Evolutionary conservation across 2,888 invertebrate genomes (phyloP).

Genomic region (Nephrotoma flavescens): DNA sequence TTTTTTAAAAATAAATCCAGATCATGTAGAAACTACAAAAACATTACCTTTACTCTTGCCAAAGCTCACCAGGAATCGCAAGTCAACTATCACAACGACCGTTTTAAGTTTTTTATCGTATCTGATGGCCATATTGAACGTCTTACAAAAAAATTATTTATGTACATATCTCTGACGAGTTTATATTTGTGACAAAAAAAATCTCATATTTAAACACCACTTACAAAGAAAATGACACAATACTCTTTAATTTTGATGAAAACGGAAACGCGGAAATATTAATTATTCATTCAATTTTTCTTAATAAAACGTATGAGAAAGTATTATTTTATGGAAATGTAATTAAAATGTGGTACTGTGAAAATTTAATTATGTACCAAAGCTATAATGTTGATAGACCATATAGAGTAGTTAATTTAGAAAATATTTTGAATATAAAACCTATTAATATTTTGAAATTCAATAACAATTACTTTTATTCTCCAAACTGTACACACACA

Average conservation of each 20-base stretch:
- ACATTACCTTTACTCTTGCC: not conserved
- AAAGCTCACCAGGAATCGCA: not conserved
- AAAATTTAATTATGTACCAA: not conserved
- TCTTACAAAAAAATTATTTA: not conserved
- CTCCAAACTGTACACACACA: too few relatives aligned
- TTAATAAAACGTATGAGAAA: not conserved
- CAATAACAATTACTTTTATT: too few relatives aligned
- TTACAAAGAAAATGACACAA: not conserved
- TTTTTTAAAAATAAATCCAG: not conserved
- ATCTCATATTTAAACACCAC: not conserved
- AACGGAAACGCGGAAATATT: not conserved
- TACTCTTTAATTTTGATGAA: not conserved
- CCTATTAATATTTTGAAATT: too few relatives aligned
- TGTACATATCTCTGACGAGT: not conserved
- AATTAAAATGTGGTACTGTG: not conserved
- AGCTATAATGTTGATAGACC: not conserved
- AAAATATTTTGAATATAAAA: not conserved
- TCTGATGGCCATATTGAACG: not conserved
- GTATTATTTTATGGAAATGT: not conserved
- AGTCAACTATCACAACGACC: not conserved
- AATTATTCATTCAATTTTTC: not conserved
- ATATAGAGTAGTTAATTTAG: not conserved
- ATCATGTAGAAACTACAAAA: not conserved
- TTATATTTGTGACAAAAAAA: conserved; percentile 1
- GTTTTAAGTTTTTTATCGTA: not conserved